Conservation (phyloP, 2,888 invertebrate genomes). For the Pedicia rivosa region DNA sequence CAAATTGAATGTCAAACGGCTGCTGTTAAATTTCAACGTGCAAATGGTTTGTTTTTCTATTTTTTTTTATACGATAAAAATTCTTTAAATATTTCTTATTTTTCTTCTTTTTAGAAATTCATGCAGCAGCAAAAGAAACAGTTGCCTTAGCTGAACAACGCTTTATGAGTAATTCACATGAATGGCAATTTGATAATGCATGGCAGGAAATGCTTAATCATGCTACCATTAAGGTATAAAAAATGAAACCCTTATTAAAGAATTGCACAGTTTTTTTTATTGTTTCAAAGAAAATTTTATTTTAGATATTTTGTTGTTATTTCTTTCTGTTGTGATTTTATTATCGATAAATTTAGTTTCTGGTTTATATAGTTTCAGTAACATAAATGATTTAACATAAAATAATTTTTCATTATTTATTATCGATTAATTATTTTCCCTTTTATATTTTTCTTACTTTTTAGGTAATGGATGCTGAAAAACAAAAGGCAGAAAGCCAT, state of each 20-base stretch:
- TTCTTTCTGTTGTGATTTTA: too few species aligned
- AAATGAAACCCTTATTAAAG: not conserved
- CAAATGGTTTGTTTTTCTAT: slow-evolving; percentile 46
- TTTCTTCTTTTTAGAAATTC: slow-evolving; percentile 40
- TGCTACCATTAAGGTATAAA: slow-evolving; percentile 71
- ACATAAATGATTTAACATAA: too few species aligned
- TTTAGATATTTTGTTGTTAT: too few species aligned
- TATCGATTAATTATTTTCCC: too few species aligned
- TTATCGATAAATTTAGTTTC: too few species aligned
- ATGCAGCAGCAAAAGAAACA: slow-evolving; percentile 86
- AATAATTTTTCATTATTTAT: too few species aligned
- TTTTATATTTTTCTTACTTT: too few species aligned
- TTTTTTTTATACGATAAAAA: not conserved
- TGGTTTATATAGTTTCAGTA: too few species aligned
- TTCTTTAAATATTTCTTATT: not conserved
- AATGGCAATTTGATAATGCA: slow-evolving; percentile 75
- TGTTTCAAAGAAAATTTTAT: not conserved
- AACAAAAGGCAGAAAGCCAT: slow-evolving; percentile 75
- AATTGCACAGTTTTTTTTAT: not conserved
- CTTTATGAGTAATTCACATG: slow-evolving; percentile 32
- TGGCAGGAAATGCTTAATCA: slow-evolving; percentile 97
- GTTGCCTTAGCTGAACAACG: slow-evolving; percentile 80
- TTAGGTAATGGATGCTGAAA: slow-evolving; percentile 85
- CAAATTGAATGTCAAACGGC: slow-evolving; percentile 77
- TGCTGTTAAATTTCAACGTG: slow-evolving; percentile 77